Evolutionary conservation across 2,113 vertebrate species (phyloP).

Genomic region (Lophura nycthemera): DNA sequence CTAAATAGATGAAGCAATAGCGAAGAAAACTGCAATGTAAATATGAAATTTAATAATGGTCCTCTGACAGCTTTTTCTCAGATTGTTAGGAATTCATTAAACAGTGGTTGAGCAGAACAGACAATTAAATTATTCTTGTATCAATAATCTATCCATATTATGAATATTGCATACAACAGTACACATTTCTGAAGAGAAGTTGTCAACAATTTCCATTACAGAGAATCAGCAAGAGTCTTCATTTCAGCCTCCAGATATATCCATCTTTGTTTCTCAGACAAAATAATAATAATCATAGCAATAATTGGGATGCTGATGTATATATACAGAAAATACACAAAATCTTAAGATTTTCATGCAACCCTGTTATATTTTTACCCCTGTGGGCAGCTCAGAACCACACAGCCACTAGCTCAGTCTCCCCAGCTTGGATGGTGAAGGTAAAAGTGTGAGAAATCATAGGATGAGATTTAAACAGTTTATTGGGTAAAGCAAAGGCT

Average conservation of each 20-base stretch:
- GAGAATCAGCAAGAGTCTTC: constrained; percentile 70
- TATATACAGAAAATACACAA: constrained; percentile 48
- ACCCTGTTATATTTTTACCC: neutral
- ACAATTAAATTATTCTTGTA: constrained; percentile 78
- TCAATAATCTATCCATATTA: constrained; percentile 72
- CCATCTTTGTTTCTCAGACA: constrained; percentile 51
- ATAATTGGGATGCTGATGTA: constrained; percentile 51
- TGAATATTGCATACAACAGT: constrained; percentile 72
- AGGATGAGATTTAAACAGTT: neutral
- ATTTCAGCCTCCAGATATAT: constrained; percentile 66
- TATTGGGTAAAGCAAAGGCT: neutral
- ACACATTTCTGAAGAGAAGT: constrained; percentile 64
- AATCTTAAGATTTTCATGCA: constrained; percentile 14
- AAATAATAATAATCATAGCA: constrained; percentile 36
- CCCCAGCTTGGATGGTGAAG: neutral
- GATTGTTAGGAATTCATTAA: constrained; percentile 80
- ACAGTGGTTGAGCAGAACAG: constrained; percentile 70
- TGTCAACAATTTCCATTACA: constrained; percentile 73
- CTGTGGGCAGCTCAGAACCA: neutral
- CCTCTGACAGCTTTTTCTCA: constrained; percentile 65
- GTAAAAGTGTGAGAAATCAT: neutral
- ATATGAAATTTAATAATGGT: constrained; percentile 74
- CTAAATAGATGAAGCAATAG: constrained; percentile 66
- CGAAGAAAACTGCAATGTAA: constrained; percentile 71
- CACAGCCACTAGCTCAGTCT: neutral